These are phyloP conservation scores for Malacoctenus gilli DNA, from an alignment of 2,797 vertebrate genomes.

Conservation along the genomic window DNA sequence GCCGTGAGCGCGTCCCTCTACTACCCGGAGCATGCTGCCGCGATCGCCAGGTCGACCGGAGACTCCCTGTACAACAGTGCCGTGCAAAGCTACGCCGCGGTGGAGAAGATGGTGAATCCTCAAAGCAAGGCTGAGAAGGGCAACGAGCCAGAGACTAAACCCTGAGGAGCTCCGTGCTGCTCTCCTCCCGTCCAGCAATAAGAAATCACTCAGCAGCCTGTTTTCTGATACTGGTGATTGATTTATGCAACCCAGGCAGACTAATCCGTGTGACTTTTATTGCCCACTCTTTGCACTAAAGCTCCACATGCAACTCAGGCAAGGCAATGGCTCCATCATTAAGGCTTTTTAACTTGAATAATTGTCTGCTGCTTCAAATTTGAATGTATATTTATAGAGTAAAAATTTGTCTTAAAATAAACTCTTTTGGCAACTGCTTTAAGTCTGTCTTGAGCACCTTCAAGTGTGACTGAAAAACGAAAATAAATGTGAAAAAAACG, in stretches of 20 bases:
- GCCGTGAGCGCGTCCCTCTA: slow-evolving; percentile 86
- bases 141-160: slow-evolving; percentile 5
- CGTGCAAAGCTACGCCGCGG: slow-evolving; percentile 85
- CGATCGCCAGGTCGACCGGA: slow-evolving; percentile 77
- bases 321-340: slow-evolving; percentile 33
- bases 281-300: slow-evolving; percentile 69
- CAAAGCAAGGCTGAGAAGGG: slow-evolving; percentile 42
- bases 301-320: slow-evolving; percentile 56
- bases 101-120: slow-evolving; percentile 84
- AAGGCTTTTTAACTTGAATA: slow-evolving; percentile 23
- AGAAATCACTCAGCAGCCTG: slow-evolving; percentile 7
- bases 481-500: neutral
- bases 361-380: slow-evolving; percentile 23
- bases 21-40: slow-evolving; percentile 88
- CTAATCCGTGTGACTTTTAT: slow-evolving; percentile 9
- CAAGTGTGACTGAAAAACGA: neutral
- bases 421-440: neutral
- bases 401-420: slow-evolving; percentile 22
- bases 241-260: neutral
- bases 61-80: slow-evolving; percentile 87
- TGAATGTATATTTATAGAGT: slow-evolving; percentile 68
- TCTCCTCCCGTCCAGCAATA: slow-evolving; percentile 13
- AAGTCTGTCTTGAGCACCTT: neutral
- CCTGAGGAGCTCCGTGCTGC: slow-evolving; percentile 14
- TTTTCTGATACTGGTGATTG: slow-evolving; percentile 6